Evolutionary conservation across 2,888 invertebrate species (phyloP).

Genomic region (Fabriciana adippe): DNA sequence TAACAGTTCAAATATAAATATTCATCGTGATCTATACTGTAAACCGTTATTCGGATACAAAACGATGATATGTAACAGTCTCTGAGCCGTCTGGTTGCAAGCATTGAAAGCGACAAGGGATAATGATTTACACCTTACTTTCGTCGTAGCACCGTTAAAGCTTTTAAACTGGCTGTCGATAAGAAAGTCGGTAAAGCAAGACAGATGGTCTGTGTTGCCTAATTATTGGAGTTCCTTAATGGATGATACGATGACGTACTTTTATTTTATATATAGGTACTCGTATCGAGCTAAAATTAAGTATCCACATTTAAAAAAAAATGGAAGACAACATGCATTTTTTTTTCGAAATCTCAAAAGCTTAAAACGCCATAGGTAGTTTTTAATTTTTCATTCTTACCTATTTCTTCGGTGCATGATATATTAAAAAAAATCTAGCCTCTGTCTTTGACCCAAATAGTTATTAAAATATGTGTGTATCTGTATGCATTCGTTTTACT

Average conservation of each 20-base stretch:
- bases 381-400: too few species aligned
- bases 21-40: constrained; percentile 12
- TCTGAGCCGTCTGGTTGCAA: constrained; percentile 37
- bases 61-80: constrained; percentile 35
- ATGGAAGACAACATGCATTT: too few species aligned
- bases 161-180: constrained; percentile 62
- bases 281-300: background rate
- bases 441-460: too few species aligned
- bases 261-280: background rate
- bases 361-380: too few species aligned
- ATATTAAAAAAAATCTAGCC: too few species aligned
- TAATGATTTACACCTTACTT: constrained; percentile 73
- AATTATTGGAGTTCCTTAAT: constrained; percentile 38
- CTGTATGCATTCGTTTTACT: too few species aligned
- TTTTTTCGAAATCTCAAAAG: too few species aligned
- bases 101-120: constrained; percentile 58
- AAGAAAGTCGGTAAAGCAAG: constrained; percentile 70
- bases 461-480: too few species aligned
- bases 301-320: too few species aligned
- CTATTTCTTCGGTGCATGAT: too few species aligned
- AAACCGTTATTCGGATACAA: constrained; percentile 11
- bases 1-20: constrained; percentile 16
- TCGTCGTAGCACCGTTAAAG: constrained; percentile 72
- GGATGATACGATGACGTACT: constrained; percentile 11
- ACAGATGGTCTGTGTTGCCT: constrained; percentile 54